phyloP scores from a whole-genome alignment of 2,113 vertebrate species.

The Tupaia chinensis region DNA sequence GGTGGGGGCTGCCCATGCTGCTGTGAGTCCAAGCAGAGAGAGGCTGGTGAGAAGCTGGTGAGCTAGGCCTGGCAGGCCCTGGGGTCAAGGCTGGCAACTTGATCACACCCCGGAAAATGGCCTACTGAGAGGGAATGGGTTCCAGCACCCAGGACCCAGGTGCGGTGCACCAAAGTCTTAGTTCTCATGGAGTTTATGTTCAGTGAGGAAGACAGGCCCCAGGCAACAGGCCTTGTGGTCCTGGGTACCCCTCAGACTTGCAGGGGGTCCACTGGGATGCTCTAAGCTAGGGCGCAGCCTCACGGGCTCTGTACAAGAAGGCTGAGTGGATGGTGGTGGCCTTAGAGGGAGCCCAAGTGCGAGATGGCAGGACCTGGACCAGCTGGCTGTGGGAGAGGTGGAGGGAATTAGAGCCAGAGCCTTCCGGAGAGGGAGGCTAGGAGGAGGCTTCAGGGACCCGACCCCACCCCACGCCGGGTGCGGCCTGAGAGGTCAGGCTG shows the following conservation, averaged over 20 bases:
- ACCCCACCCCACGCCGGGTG: no score
- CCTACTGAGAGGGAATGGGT: accelerated
- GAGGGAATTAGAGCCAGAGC: neutral
- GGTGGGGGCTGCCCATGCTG: no score
- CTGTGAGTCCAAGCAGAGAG: accelerated
- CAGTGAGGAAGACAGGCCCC: neutral
- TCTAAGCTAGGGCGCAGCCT: neutral
- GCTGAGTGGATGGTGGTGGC: accelerated
- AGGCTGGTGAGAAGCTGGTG: neutral
- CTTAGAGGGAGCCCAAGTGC: accelerated
- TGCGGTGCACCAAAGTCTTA: neutral
- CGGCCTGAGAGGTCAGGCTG: no score
- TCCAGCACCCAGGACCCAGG: neutral
- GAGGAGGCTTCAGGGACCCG: neutral
- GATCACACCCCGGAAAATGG: neutral
- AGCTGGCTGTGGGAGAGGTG: neutral
- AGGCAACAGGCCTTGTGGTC: neutral
- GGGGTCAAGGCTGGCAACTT: neutral
- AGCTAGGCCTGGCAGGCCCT: neutral
- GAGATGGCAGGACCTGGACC: neutral
- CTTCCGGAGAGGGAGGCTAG: neutral
- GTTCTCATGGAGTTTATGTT: accelerated
- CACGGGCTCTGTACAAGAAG: accelerated
- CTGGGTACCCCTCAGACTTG: accelerated
- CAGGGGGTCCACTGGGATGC: accelerated